phyloP scores from a whole-genome alignment of 2,888 invertebrate genomes.

The Dynastes tityus region DNA sequence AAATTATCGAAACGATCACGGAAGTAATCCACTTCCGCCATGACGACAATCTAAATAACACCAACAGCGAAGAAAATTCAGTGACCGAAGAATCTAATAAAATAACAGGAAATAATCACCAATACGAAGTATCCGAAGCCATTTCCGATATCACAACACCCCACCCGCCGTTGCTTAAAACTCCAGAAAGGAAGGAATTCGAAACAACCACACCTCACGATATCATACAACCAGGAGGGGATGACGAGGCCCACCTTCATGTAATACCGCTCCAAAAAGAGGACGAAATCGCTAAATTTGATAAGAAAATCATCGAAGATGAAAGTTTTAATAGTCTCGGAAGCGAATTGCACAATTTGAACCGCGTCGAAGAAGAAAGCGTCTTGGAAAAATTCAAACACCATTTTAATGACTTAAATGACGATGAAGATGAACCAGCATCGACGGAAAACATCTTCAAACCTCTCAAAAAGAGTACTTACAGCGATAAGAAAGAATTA shows the following conservation, averaged over 20 bases:
- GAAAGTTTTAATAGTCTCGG: slow-evolving; percentile 58
- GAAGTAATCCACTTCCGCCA: slow-evolving; percentile 57
- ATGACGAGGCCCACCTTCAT: slow-evolving; percentile 55
- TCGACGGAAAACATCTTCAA: slow-evolving; percentile 45
- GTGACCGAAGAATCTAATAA: slow-evolving; percentile 44
- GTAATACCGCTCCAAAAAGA: slow-evolving; percentile 58
- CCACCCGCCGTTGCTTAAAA: slow-evolving; percentile 54
- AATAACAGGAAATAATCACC: slow-evolving; percentile 54
- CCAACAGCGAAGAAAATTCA: slow-evolving; percentile 30
- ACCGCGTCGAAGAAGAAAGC: slow-evolving; percentile 62
- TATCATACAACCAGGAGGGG: slow-evolving; percentile 53
- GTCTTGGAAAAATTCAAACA: slow-evolving; percentile 61
- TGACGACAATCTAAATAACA: slow-evolving; percentile 28
- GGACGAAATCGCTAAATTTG: slow-evolving; percentile 53
- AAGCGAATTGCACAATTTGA: slow-evolving; percentile 57
- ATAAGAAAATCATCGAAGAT: slow-evolving; percentile 55
- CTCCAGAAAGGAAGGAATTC: slow-evolving; percentile 49
- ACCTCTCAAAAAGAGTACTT: slow-evolving; percentile 55
- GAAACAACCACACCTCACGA: slow-evolving; percentile 54
- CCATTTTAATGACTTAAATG: slow-evolving; percentile 48
- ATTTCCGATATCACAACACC: slow-evolving; percentile 58
- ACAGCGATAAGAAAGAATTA: slow-evolving; percentile 52
- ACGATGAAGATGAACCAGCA: slow-evolving; percentile 54
- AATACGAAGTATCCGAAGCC: slow-evolving; percentile 64
- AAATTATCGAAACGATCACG: slow-evolving; percentile 61